These are phyloP conservation scores for Pemphigus obesinymphae DNA, from an alignment of 1,140 invertebrate species.

Conservation along the genomic window DNA sequence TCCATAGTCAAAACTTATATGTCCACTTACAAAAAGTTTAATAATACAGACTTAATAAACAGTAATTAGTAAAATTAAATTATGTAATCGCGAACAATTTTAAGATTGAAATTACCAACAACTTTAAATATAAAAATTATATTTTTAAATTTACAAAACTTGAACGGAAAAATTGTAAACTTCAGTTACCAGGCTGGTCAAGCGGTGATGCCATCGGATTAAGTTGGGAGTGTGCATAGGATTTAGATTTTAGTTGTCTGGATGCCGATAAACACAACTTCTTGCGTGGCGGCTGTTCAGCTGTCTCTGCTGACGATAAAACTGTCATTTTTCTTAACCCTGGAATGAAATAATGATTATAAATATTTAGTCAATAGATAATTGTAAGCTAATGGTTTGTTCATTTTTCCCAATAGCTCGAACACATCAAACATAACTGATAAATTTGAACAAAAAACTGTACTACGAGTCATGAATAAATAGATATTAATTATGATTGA, in stretches of 20 bases:
- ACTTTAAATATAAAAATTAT: background rate
- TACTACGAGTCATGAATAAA: too few relatives aligned
- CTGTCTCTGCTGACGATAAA: constrained; percentile 44
- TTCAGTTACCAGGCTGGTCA: constrained; percentile 41
- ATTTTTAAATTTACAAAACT: background rate
- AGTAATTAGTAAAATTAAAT: background rate
- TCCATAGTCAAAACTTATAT: constrained; percentile 17
- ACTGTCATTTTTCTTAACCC: constrained; percentile 47
- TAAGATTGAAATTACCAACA: background rate
- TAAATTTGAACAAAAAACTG: too few relatives aligned
- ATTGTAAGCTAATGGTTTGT: background rate
- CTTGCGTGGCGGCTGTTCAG: constrained; percentile 44
- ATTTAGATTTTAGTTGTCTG: constrained; percentile 41
- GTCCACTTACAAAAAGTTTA: background rate
- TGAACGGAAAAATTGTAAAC: constrained; percentile 24
- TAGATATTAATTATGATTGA: too few relatives aligned
- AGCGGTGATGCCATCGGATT: constrained; percentile 39
- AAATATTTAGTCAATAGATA: background rate
- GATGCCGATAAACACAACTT: constrained; percentile 44
- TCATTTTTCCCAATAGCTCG: too few relatives aligned
- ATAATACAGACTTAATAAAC: constrained; percentile 15
- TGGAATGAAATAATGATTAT: constrained; percentile 6
- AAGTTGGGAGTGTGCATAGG: constrained; percentile 32
- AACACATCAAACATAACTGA: too few relatives aligned
- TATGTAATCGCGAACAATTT: background rate